A percentile compares a stretch with the other conserved stretches of the same genome.
These are phyloP conservation scores for Dromococcyx pavoninus DNA, from an alignment of 2,797 vertebrate species.

Conservation along the genomic window DNA sequence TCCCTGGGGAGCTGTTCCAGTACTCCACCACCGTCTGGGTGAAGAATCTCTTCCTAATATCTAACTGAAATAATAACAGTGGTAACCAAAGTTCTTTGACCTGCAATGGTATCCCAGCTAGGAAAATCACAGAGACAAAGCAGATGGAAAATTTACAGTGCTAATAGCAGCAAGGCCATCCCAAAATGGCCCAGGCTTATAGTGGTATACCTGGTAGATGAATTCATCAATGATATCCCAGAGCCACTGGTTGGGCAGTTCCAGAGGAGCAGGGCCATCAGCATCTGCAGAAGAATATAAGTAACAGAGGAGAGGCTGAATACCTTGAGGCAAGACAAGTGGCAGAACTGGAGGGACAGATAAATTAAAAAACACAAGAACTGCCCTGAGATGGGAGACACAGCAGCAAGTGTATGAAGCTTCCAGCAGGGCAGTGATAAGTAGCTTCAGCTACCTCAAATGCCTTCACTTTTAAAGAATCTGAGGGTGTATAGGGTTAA, in stretches of 20 bases:
- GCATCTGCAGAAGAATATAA: slow-evolving; percentile 81
- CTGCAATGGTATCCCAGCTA: neutral
- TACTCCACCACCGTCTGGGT: too few species aligned
- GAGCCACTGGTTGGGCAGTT: slow-evolving; percentile 98
- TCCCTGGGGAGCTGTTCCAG: too few species aligned
- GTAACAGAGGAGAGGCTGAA: neutral
- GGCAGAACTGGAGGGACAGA: neutral
- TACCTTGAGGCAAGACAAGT: neutral
- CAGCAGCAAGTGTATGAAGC: neutral
- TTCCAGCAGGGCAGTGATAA: neutral
- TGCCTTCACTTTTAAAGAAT: neutral
- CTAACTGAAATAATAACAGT: too few species aligned
- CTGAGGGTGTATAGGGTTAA: rapidly evolving
- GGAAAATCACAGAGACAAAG: neutral
- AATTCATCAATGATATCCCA: slow-evolving; percentile 99
- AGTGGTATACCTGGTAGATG: slow-evolving; percentile 90
- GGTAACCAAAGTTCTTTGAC: neutral
- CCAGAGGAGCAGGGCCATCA: slow-evolving; percentile 94
- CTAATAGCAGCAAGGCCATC: neutral
- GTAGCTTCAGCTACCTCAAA: neutral
- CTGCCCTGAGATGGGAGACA: neutral
- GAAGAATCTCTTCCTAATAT: too few species aligned
- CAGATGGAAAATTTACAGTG: neutral
- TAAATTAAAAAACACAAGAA: neutral
- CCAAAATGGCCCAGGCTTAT: neutral